phyloP scores from a whole-genome alignment of 2,113 vertebrate genomes.

The Oxygymnocypris stewartii region DNA sequence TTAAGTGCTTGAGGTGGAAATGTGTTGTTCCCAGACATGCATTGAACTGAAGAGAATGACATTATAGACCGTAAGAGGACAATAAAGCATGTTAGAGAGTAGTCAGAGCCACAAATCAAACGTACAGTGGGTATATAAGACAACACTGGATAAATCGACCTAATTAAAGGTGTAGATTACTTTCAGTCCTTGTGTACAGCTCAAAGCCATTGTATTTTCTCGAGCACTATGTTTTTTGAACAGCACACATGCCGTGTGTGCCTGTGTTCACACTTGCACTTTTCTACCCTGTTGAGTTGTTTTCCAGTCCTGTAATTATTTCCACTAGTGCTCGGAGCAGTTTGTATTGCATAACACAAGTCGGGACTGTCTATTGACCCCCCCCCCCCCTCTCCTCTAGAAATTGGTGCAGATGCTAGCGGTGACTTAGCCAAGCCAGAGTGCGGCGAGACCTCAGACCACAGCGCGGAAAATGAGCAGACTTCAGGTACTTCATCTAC shows the following conservation, averaged over 20 bases:
- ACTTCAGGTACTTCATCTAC: constrained; percentile 49
- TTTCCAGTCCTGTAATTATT: constrained; percentile 42
- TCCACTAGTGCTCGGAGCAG: constrained; percentile 33
- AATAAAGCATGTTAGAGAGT: neutral
- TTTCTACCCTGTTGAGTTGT: constrained; percentile 34
- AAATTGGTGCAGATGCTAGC: constrained; percentile 51
- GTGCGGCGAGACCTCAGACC: constrained; percentile 52
- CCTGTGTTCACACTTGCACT: constrained; percentile 10
- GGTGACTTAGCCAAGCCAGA: constrained; percentile 49
- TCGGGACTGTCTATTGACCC: neutral
- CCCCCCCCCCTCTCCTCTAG: constrained; percentile 51
- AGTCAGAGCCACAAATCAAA: constrained; percentile 21
- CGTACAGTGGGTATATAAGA: neutral
- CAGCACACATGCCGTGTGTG: neutral
- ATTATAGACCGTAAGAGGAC: constrained; percentile 7
- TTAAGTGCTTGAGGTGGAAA: constrained; percentile 8
- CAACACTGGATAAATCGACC: constrained; percentile 9
- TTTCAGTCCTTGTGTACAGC: neutral
- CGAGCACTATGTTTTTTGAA: neutral
- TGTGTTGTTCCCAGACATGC: neutral
- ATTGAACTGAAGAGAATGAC: neutral
- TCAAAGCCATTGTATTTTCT: constrained; percentile 16
- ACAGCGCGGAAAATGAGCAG: constrained; percentile 53
- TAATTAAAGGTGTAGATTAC: constrained; percentile 2
- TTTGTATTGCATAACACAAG: constrained; percentile 26